Base-by-base conservation (phyloP, 2,888 invertebrate species). In the Limnephilus rhombicus region DNA sequence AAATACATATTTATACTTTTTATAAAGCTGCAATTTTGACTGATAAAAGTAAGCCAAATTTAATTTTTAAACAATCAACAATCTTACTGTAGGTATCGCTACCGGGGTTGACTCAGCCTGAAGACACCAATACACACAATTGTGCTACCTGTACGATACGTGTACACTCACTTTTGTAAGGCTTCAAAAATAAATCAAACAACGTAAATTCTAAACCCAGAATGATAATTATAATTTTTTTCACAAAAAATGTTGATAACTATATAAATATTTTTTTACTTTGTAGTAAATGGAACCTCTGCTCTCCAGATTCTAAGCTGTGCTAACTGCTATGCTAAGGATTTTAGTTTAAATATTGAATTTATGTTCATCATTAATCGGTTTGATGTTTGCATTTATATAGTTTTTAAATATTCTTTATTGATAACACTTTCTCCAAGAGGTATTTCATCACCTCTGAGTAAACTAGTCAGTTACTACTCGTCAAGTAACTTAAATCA, bases 21-120 rank as follows among this genome's bases (percentile, higher is more conserved):
- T 68, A 24, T 68, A 68, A 24, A 68, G 68, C 68, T 68, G 68
- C 68, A 68, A 68, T 68, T 68, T 68, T 68, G 68, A 68, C 68
- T 68, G 68, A 68, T 68, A 68, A 68, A 68, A 68, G n/a, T 68
- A 68, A 68, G 68, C 68, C n/a, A n/a, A 68, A 68, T 68, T 68
- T 68, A 9, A 24, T 68, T 68, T 68, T n/a, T 68, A 68, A 68
- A 24, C n/a, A 7, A 24, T 68, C 18, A 68, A 18, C 68, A 9
- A 24, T 7, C 18, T 68, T 7, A 68, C 68, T 68, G 31, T 31
- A 53, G 5, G 53, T 53, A 18, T 53, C 5, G 15, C 7, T 15
- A 53, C 4, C 53, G 3, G 53, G 15, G 5, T 18, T 15, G 15
- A 53, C 53, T 53, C 18, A 18, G 49, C 15, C 12, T 4, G 49